Conservation (phyloP, 2,113 vertebrate genomes). For the Albula goreensis region DNA sequence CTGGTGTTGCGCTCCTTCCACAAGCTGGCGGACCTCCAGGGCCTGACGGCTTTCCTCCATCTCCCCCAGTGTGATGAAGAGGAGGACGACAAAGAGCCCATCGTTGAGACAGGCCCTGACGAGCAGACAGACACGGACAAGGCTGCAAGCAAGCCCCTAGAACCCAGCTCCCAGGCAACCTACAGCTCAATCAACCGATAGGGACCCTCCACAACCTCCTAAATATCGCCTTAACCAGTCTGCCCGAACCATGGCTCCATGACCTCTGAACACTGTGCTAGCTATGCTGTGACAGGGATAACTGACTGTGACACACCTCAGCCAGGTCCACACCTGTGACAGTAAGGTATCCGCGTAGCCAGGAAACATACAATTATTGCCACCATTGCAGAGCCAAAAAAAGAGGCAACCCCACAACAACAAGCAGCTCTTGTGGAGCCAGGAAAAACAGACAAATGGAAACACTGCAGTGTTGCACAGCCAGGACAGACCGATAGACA, state of each 20-base stretch:
- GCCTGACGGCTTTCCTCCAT: constrained; percentile 77
- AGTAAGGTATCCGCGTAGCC: background rate
- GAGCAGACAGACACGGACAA: constrained; percentile 13
- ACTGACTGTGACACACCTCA: background rate
- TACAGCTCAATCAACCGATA: constrained; percentile 75
- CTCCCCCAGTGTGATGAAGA: constrained; percentile 63
- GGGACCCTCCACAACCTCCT: background rate
- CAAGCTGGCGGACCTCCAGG: constrained; percentile 77
- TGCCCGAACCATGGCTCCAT: background rate
- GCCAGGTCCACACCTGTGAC: background rate
- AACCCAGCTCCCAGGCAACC: constrained; percentile 52
- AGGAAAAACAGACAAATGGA: background rate
- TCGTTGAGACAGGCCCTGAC: constrained; percentile 35
- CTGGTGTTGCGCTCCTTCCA: constrained; percentile 80
- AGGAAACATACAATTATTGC: background rate
- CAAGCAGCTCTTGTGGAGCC: background rate
- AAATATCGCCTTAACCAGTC: background rate
- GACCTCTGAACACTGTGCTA: background rate
- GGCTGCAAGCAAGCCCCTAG: constrained; percentile 46
- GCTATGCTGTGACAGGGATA: background rate
- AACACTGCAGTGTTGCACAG: background rate
- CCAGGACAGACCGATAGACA: background rate
- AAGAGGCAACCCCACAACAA: background rate
- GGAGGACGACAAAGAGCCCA: constrained; percentile 57
- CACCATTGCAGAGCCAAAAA: no score